Base-by-base conservation (phyloP, 2,888 invertebrate genomes). In the Sesia apiformis region DNA sequence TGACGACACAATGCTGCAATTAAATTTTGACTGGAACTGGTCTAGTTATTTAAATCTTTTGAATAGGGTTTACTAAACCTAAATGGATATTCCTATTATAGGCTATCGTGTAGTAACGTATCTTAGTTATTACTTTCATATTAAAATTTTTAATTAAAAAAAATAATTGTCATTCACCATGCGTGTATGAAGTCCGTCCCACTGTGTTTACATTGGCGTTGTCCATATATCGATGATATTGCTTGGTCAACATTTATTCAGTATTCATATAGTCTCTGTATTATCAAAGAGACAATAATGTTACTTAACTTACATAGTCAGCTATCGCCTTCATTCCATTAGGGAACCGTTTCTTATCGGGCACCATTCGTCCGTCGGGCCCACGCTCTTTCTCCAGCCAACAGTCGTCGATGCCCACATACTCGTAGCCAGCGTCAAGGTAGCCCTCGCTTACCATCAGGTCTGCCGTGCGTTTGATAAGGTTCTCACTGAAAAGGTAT, bases 361-460 rank as follows among this genome's bases (percentile, higher is more conserved):
- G 90, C 51, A 92, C 91, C 52, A 96, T 81, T 53, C 90, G 86
- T 0, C 93, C 92, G 1, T 90, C 84, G 4, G 76, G 65, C 51
- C 93, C 93, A 46, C 95, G 81, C 6, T 90, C 68, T 64, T 84
- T 90, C 63, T 93, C 92, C 69, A 94, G 76, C 95, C 95, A 95
- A 72, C 95, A 95, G 76, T 95, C 94, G 63, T 95, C 94, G 52
- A 94, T 92, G 53, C 92, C 93, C 0, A 94, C 79, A 67, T 94
- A 94, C 60, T 93, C 90, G 72, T 96, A 96, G 0, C 95, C 95
- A 3, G 91, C 93, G 5, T 87, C 92, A 3, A 90, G 77, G 72
- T 94, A 95, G 0, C 95, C 95, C 52, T 93, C 94, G 4, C 83
- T 81, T 0, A 91, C 91, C 74, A 94, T 76, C 5, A 90, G 66